Conservation (phyloP, 2,888 invertebrate species). For the Andrena haemorrhoa region DNA sequence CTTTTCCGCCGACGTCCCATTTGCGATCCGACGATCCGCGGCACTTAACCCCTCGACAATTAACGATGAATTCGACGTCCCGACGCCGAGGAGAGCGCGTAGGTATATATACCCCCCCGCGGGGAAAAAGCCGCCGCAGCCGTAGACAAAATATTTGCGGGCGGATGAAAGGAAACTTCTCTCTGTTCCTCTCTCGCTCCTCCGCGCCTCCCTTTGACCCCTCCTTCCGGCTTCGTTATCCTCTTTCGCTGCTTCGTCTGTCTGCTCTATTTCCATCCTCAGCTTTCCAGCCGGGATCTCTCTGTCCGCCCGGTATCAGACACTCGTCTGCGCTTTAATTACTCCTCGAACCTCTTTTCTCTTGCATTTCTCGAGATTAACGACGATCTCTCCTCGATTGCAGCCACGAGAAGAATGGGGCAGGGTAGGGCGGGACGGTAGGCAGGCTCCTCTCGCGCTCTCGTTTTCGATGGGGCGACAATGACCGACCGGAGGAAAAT, state of each 20-base stretch:
- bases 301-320: conserved; percentile 46
- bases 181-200: conserved; percentile 1
- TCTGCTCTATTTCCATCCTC: conserved; percentile 1
- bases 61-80: conserved; percentile 59
- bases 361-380: conserved; percentile 60
- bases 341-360: conserved; percentile 61
- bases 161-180: conserved; percentile 40
- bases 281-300: neutral
- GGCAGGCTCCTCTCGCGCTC: conserved; percentile 7
- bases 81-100: neutral
- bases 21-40: conserved; percentile 34
- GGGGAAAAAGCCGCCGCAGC: conserved; percentile 36
- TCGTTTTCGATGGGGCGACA: conserved; percentile 20
- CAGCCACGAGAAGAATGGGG: conserved; percentile 35
- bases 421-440: neutral
- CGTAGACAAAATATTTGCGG: conserved; percentile 56
- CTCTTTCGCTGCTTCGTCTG: conserved; percentile 17
- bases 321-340: conserved; percentile 67
- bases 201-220: neutral
- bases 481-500: conserved; percentile 14
- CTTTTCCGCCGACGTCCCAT: conserved; percentile 27
- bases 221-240: conserved; percentile 8
- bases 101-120: neutral
- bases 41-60: conserved; percentile 60
- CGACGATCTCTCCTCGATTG: conserved; percentile 63